Evolutionary conservation across 2,113 vertebrate genomes (phyloP).

Genomic region (Mormyrus iriodes): DNA sequence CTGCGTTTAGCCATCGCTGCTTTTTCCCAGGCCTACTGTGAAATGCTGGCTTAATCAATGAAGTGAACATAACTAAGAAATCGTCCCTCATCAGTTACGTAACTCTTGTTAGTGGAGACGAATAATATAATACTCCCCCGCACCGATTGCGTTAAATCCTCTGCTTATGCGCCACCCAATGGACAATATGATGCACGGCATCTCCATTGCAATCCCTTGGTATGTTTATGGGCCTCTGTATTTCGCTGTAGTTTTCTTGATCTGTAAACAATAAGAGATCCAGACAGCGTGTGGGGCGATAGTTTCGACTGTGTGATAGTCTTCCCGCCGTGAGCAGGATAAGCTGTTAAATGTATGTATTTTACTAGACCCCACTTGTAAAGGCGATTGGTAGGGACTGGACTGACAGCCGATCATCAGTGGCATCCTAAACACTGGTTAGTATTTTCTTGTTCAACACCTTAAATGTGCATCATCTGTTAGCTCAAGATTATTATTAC

Average conservation of each 20-base stretch:
- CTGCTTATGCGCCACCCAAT: conserved; percentile 45
- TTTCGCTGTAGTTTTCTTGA: background rate
- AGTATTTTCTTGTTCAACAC: background rate
- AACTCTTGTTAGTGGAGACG: background rate
- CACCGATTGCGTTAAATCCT: background rate
- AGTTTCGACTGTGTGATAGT: background rate
- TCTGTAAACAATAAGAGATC: background rate
- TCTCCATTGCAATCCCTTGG: background rate
- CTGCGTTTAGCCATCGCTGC: background rate
- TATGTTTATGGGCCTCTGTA: background rate
- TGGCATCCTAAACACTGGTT: background rate
- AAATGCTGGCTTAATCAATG: background rate
- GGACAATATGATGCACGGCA: conserved; percentile 35
- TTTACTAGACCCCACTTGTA: background rate
- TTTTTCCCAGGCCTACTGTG: background rate
- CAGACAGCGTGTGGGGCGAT: background rate
- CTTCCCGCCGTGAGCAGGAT: background rate
- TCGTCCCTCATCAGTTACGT: background rate
- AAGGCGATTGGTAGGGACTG: background rate
- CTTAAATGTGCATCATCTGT: background rate
- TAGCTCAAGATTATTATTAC: background rate
- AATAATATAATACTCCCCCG: background rate
- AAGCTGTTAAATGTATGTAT: background rate
- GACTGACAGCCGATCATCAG: background rate
- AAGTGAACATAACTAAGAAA: background rate